These are phyloP conservation scores for Physella acuta DNA, from an alignment of 1,140 invertebrate species.

Conservation along the genomic window DNA sequence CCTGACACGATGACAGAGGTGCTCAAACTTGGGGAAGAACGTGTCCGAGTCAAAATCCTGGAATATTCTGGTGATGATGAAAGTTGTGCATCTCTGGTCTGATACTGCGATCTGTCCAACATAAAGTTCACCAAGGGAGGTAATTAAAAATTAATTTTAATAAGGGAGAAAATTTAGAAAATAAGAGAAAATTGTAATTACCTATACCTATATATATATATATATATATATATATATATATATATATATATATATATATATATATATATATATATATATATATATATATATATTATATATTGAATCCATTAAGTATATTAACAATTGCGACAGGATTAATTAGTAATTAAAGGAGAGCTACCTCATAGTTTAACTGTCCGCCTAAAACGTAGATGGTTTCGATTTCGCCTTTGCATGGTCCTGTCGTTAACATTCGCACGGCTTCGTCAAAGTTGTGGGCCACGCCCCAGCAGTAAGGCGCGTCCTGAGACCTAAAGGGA, in stretches of 20 bases:
- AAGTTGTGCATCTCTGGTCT: neutral
- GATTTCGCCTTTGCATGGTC: neutral
- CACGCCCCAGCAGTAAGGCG: conserved; percentile 12
- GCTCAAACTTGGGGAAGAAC: conserved; percentile 11
- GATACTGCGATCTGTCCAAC: conserved; percentile 9
- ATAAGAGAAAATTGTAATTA: no score
- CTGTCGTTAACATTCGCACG: neutral
- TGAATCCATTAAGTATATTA: no score
- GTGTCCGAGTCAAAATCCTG: conserved; percentile 11
- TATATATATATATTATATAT: no score
- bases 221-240: no score
- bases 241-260: no score
- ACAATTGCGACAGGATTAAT: no score
- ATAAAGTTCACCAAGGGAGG: no score
- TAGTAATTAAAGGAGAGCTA: neutral
- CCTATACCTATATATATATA: no score
- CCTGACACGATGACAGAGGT: conserved; percentile 1
- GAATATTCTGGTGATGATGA: conserved; percentile 11
- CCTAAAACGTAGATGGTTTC: conserved; percentile 15
- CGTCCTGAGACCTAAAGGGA: neutral
- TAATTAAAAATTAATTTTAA: no score
- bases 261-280: no score
- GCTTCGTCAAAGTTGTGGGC: conserved; percentile 16
- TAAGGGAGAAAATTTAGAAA: no score
- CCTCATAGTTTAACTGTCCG: conserved; percentile 9